Evolutionary conservation across 2,113 vertebrate species (phyloP).

Genomic region (Xiphophorus maculatus): DNA sequence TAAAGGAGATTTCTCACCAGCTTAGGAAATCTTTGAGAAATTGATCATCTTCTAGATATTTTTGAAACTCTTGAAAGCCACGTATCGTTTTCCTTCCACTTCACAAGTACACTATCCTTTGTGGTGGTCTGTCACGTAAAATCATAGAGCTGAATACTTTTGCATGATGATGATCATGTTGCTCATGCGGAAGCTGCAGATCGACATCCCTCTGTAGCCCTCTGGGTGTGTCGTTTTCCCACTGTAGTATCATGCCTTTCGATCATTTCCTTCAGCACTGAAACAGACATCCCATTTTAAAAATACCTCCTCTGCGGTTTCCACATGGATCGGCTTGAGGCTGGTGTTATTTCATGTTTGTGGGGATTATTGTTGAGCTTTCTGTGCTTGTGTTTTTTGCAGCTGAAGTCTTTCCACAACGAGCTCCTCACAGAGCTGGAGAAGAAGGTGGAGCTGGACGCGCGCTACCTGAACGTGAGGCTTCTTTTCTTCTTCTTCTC

Average conservation of each 20-base stretch:
- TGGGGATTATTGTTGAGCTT: slow-evolving; percentile 13
- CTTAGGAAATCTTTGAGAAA: too few species aligned
- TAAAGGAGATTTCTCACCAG: too few species aligned
- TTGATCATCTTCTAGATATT: too few species aligned
- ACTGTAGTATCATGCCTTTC: neutral
- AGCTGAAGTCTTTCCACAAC: slow-evolving; percentile 98
- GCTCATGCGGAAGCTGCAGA: neutral
- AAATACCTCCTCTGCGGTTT: neutral
- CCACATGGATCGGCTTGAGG: neutral
- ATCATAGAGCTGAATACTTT: neutral
- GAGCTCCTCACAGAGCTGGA: slow-evolving; percentile 95
- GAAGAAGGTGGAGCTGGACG: slow-evolving; percentile 98
- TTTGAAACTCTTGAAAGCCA: too few species aligned
- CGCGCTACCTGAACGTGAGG: slow-evolving; percentile 95
- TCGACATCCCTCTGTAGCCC: neutral
- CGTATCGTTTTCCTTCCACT: too few species aligned
- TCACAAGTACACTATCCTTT: too few species aligned
- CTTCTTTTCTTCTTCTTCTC: neutral
- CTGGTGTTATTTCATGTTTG: neutral
- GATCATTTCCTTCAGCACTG: neutral
- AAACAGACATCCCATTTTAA: neutral
- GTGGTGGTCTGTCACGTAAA: too few species aligned
- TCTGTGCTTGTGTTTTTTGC: slow-evolving; percentile 37
- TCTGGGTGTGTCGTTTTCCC: slow-evolving; percentile 14
- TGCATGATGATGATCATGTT: neutral